Conservation (phyloP, 2,113 vertebrate genomes). For the Acanthisitta chloris region DNA sequence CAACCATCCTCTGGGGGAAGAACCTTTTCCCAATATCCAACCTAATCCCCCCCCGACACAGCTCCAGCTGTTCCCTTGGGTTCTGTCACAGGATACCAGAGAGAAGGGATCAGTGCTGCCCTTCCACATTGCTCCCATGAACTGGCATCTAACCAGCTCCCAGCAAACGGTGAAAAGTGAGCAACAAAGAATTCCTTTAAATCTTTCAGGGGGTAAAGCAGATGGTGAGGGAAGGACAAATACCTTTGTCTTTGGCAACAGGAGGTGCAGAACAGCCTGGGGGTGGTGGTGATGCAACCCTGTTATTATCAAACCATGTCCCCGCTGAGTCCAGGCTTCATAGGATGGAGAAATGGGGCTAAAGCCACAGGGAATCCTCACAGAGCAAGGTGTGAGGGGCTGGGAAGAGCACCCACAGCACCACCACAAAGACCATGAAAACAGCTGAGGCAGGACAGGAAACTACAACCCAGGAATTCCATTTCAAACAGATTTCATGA, state of each 20-base stretch:
- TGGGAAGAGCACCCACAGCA: background rate
- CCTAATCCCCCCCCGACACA: background rate
- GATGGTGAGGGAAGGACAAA: background rate
- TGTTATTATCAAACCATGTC: background rate
- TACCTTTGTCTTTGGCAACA: accelerated
- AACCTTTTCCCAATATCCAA: background rate
- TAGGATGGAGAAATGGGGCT: background rate
- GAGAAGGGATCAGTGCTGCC: background rate
- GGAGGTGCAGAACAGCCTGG: accelerated
- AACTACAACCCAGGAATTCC: background rate
- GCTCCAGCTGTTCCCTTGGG: background rate
- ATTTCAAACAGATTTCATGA: background rate
- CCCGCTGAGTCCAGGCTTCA: background rate
- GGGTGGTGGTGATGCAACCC: background rate
- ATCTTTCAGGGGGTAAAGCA: background rate
- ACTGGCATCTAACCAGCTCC: background rate
- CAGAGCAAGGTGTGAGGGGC: accelerated
- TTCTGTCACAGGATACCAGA: background rate
- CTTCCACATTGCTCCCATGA: background rate
- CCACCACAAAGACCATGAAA: background rate
- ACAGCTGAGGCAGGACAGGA: background rate
- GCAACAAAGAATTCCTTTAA: background rate
- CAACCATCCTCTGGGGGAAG: background rate
- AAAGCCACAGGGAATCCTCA: background rate
- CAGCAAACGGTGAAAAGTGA: background rate